Conservation (phyloP, 2,888 invertebrate genomes). For the Ariolimax columbianus region DNA sequence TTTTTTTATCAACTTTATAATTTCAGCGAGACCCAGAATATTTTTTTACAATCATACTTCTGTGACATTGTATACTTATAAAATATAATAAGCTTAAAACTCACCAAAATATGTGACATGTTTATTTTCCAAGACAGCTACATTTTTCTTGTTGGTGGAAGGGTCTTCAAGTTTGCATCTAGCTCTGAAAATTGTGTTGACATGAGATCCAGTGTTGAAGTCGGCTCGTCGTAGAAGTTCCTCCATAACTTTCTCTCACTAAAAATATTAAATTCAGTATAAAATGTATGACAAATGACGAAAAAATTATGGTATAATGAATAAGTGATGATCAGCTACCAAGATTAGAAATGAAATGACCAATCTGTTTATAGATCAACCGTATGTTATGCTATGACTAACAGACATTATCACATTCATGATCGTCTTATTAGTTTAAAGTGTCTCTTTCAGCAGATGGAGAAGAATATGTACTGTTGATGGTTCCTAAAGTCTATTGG, state of each 20-base stretch:
- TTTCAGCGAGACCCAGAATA: no score
- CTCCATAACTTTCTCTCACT: conserved; percentile 83
- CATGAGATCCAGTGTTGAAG: conserved; percentile 86
- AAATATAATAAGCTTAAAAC: conserved; percentile 56
- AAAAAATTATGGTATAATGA: not conserved
- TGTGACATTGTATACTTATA: not conserved
- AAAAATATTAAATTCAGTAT: conserved; percentile 30
- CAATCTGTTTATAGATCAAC: no score
- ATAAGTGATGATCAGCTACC: not conserved
- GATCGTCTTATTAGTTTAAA: no score
- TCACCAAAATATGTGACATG: conserved; percentile 92
- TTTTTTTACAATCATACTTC: not conserved
- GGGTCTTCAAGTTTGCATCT: conserved; percentile 85
- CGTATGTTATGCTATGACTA: no score
- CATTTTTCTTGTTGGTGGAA: conserved; percentile 73
- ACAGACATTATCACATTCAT: no score
- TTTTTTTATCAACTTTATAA: no score
- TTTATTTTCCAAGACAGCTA: conserved; percentile 83
- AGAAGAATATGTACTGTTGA: no score
- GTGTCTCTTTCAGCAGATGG: no score
- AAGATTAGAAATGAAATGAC: no score
- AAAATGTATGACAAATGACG: not conserved
- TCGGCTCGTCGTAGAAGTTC: conserved; percentile 92
- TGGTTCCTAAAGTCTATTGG: no score
- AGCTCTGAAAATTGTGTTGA: conserved; percentile 93